Conservation (phyloP, 1,140 invertebrate species). For the Lepidurus couesii region DNA sequence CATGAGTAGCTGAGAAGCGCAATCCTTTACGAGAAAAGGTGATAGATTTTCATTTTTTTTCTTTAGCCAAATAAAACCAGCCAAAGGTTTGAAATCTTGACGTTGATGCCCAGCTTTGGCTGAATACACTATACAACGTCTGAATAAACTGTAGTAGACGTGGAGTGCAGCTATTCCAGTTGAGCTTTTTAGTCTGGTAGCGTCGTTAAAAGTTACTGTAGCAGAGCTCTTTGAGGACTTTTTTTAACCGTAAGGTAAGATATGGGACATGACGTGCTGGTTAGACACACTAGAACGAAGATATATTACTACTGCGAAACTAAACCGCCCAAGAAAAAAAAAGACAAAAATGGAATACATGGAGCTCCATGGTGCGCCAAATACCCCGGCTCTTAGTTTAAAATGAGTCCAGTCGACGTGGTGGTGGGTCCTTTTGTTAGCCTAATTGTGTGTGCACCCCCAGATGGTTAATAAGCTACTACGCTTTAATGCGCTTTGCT, state of each 20-base stretch:
- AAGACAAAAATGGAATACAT: neutral
- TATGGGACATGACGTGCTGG: slow-evolving; percentile 11
- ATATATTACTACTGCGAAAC: neutral
- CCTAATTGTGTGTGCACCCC: slow-evolving; percentile 17
- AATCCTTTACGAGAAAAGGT: neutral
- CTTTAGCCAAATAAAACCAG: neutral
- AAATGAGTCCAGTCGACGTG: neutral
- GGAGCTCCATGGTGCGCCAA: neutral
- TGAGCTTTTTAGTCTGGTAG: neutral
- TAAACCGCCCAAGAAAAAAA: neutral
- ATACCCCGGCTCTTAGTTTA: too few relatives aligned
- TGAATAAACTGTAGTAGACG: neutral
- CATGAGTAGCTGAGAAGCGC: neutral
- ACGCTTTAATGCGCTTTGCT: neutral
- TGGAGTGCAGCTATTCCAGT: neutral
- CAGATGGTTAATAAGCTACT: slow-evolving; percentile 11
- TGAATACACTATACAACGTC: neutral
- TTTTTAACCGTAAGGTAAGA: slow-evolving; percentile 4
- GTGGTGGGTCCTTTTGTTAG: slow-evolving; percentile 19
- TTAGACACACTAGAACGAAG: neutral
- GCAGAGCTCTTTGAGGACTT: neutral
- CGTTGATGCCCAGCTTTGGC: neutral
- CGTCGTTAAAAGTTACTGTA: slow-evolving; percentile 9
- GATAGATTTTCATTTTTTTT: neutral
- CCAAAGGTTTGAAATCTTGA: neutral